Conservation (phyloP, 1,140 invertebrate species). For the Drosophila simulans region DNA sequence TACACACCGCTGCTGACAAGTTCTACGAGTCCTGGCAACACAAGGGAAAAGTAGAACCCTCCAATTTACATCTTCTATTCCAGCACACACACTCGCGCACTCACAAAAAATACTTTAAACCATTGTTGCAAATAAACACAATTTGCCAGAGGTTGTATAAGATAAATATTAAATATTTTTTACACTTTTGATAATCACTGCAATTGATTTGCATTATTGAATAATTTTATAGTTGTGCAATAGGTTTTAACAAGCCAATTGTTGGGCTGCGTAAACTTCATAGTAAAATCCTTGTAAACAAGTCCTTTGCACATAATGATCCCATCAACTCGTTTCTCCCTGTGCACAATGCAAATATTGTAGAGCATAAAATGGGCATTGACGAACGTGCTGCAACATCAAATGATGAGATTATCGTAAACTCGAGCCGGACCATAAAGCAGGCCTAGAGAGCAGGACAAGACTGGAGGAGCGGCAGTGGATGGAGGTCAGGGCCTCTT, state of each 20-base stretch:
- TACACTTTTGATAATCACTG: too few relatives aligned
- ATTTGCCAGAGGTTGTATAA: not conserved
- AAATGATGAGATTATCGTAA: conserved; percentile 83
- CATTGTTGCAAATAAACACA: too few relatives aligned
- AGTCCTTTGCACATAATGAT: not conserved
- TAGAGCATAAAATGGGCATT: conserved; percentile 70
- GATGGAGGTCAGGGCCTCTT: conserved; percentile 18
- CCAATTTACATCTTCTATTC: conserved; percentile 45
- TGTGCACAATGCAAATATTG: conserved; percentile 70
- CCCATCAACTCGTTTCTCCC: not conserved
- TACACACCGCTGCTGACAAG: conserved; percentile 74
- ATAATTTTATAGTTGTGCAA: too few relatives aligned
- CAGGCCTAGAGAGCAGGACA: conserved; percentile 39
- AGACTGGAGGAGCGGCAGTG: not conserved
- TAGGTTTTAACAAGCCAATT: too few relatives aligned
- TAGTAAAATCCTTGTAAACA: not conserved
- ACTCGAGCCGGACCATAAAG: conserved; percentile 65
- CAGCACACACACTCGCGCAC: conserved; percentile 12
- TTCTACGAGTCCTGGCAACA: conserved; percentile 56
- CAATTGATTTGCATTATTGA: too few relatives aligned
- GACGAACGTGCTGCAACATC: conserved; percentile 80
- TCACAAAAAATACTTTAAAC: conserved; percentile 7
- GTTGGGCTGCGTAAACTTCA: too few relatives aligned
- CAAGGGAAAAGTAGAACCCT: conserved; percentile 12
- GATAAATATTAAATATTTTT: not conserved